Evolutionary conservation across 2,888 invertebrate genomes (phyloP), one percentile per base, ranked within the genome.

Genomic region (Fabriciana adippe): DNA sequence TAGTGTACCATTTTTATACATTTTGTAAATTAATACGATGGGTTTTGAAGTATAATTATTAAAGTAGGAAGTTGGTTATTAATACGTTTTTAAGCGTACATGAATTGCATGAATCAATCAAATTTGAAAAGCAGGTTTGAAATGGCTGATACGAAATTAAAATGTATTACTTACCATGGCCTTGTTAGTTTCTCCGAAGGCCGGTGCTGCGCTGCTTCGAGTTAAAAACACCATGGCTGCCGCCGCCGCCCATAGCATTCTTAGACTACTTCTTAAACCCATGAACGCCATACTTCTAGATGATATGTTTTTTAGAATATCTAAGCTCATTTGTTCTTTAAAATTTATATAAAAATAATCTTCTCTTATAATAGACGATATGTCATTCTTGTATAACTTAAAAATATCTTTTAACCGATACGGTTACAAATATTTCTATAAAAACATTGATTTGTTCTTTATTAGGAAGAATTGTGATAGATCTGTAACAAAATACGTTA

Each of bases 191-290:
- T 80, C 82, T 13, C 88, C 90, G 76, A 89, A 88, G 74, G 89
- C 75, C 15, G 92, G 92, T 53, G 92, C 92, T 15, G 91, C 92
- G 71, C 89, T 86, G 69, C 85, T 86, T 74, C 84, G 85, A 59
- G 85, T 85, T 18, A 90, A 78, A 71, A 87, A 82, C 59, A 87
- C 83, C 74, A 90, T 75, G 18, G 85, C 80, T 59, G 80, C 82
- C 70, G 79, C 78, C 75, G 76, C 76, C 74, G 84, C 83, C 86
- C 87, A 86, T 61, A 87, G 67, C 80, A 89, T 81, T 81, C 89
- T 84, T 78, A 90, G 76, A 74, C 86, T 86, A 76, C 81, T 85
- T 73, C 82, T 87, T 76, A 87, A 76, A 75, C 81, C 86, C 50
- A 84, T 72, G 55, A 81, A 79, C 82, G 85, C 87, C 92, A 90